These are phyloP conservation scores for Brenthis hecate DNA, from an alignment of 2,888 invertebrate genomes.

Conservation along the genomic window DNA sequence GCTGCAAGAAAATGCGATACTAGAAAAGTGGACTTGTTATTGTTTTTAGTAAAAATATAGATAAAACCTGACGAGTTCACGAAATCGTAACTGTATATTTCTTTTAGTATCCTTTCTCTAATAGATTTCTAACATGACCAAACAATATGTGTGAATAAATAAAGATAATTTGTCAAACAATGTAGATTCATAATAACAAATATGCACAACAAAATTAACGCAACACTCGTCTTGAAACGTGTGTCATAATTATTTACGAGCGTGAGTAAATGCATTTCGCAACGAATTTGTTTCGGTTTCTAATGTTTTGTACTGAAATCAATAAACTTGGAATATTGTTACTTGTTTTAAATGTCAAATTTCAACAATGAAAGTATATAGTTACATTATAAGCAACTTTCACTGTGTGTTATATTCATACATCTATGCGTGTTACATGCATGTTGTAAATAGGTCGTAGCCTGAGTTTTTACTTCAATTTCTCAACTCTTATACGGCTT, in stretches of 20 bases:
- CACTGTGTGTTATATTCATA: too few relatives aligned
- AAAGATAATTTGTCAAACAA: not conserved
- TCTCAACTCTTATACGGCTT: too few relatives aligned
- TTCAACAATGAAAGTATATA: too few relatives aligned
- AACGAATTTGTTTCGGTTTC: conserved; percentile 25
- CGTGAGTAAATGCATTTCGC: conserved; percentile 13
- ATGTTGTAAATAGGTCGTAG: too few relatives aligned
- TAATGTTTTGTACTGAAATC: conserved; percentile 5
- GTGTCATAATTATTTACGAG: conserved; percentile 24
- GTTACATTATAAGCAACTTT: too few relatives aligned
- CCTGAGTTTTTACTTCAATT: too few relatives aligned
- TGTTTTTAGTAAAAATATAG: too few relatives aligned
- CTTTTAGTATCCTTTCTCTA: not conserved
- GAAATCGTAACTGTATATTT: too few relatives aligned
- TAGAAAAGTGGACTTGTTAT: too few relatives aligned
- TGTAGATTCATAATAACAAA: not conserved
- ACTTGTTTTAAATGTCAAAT: not conserved
- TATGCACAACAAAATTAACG: conserved; percentile 1
- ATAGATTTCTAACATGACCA: not conserved
- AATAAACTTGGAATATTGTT: not conserved
- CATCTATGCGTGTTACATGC: too few relatives aligned
- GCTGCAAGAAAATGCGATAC: too few relatives aligned
- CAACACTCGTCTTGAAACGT: conserved; percentile 5
- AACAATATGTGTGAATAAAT: not conserved
- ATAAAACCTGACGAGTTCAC: too few relatives aligned